These are phyloP conservation scores for Steinernema hermaphroditum DNA, from an alignment of 2,888 invertebrate genomes.

Conservation along the genomic window DNA sequence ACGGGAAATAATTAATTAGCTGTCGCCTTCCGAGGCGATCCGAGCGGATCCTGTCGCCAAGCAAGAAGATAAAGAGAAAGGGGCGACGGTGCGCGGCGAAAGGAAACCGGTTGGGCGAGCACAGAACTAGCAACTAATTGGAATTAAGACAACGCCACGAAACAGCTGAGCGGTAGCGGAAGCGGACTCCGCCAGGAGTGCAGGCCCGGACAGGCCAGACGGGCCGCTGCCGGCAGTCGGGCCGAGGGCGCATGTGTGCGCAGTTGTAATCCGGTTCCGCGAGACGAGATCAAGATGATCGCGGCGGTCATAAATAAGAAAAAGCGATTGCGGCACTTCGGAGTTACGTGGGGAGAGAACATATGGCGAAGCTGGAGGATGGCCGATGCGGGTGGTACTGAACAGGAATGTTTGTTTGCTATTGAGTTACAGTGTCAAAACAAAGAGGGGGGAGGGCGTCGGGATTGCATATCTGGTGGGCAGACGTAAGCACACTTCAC, in stretches of 20 bases:
- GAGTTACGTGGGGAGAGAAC: too few species aligned
- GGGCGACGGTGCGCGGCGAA: background rate
- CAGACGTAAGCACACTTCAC: too few species aligned
- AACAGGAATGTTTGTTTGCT: too few species aligned
- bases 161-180: slow-evolving; percentile 25
- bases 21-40: background rate
- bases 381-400: too few species aligned
- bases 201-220: background rate
- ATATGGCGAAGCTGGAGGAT: too few species aligned
- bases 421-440: too few species aligned
- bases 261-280: slow-evolving; percentile 28
- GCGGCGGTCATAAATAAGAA: too few species aligned
- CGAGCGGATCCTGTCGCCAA: slow-evolving; percentile 1
- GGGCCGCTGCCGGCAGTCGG: background rate
- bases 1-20: slow-evolving; percentile 28
- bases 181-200: background rate
- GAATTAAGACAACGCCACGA: slow-evolving; percentile 16
- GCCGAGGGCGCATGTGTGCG: background rate
- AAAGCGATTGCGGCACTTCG: too few species aligned
- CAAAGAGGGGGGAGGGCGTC: too few species aligned
- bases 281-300: too few species aligned
- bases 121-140: slow-evolving; percentile 26
- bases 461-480: too few species aligned
- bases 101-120: slow-evolving; percentile 20
- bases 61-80: slow-evolving; percentile 15